Conservation (phyloP, 2,888 invertebrate species). For the Cordilura impudica region DNA sequence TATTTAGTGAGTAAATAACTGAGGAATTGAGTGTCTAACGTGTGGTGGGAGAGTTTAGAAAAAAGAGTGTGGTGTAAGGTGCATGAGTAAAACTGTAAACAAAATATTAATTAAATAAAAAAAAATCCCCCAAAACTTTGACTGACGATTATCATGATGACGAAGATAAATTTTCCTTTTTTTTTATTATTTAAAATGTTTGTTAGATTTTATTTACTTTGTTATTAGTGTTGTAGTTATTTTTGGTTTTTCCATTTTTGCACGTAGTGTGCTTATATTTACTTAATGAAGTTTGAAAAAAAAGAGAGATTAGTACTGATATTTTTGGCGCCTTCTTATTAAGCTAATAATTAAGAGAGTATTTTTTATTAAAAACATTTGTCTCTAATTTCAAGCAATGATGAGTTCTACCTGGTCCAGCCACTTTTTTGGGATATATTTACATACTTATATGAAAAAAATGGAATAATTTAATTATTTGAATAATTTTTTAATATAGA, state of each 20-base stretch:
- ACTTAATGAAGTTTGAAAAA: neutral
- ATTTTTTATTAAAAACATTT: neutral
- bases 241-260: neutral
- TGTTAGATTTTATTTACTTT: conserved; percentile 8
- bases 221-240: neutral
- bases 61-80: neutral
- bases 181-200: conserved; percentile 7
- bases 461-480: too few relatives aligned
- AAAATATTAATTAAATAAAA: conserved; percentile 33
- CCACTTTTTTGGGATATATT: neutral
- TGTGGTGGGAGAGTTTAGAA: too few relatives aligned
- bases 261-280: neutral
- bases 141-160: neutral
- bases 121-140: neutral
- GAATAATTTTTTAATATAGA: too few relatives aligned
- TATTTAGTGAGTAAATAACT: too few relatives aligned
- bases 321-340: neutral
- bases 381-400: too few relatives aligned
- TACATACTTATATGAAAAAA: too few relatives aligned
- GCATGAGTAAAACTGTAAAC: conserved; percentile 30
- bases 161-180: conserved; percentile 15
- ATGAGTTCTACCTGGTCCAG: too few relatives aligned
- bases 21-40: too few relatives aligned
- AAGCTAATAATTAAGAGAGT: neutral
- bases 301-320: neutral